phyloP scores from a whole-genome alignment of 2,113 vertebrate genomes.

The Dipodomys stephensi region DNA sequence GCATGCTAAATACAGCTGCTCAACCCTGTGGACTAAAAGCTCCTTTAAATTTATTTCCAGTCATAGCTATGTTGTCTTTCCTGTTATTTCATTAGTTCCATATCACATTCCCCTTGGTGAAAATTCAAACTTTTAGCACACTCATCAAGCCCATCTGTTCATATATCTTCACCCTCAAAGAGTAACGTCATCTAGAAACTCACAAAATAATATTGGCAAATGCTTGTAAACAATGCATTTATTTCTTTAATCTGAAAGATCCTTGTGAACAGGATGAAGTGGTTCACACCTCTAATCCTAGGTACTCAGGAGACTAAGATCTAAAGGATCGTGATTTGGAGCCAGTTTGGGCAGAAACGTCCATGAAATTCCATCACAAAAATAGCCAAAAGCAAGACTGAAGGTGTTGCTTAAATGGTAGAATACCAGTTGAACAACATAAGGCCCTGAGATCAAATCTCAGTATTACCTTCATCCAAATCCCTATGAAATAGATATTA shows the following conservation, averaged over 20 bases:
- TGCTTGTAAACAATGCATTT: background rate
- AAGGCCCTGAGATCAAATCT: too few species aligned
- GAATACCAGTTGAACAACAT: too few species aligned
- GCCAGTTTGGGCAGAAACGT: too few species aligned
- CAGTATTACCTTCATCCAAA: too few species aligned
- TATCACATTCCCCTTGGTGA: background rate
- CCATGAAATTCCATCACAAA: too few species aligned
- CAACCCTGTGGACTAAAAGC: background rate
- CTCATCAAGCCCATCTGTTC: background rate
- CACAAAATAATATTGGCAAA: background rate
- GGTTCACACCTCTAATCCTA: too few species aligned
- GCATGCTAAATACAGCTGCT: background rate
- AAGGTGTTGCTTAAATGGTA: too few species aligned
- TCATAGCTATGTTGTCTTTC: background rate
- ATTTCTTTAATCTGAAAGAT: background rate
- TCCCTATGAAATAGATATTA: background rate
- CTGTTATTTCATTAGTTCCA: too few species aligned
- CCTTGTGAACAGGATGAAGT: background rate
- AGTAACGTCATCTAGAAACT: background rate
- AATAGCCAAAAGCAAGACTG: too few species aligned
- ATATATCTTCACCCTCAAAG: background rate
- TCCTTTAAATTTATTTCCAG: background rate
- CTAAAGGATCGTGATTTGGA: too few species aligned
- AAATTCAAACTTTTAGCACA: background rate
- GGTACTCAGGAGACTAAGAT: too few species aligned